phyloP scores from a whole-genome alignment of 2,797 vertebrate genomes.

The Columba guinea region DNA sequence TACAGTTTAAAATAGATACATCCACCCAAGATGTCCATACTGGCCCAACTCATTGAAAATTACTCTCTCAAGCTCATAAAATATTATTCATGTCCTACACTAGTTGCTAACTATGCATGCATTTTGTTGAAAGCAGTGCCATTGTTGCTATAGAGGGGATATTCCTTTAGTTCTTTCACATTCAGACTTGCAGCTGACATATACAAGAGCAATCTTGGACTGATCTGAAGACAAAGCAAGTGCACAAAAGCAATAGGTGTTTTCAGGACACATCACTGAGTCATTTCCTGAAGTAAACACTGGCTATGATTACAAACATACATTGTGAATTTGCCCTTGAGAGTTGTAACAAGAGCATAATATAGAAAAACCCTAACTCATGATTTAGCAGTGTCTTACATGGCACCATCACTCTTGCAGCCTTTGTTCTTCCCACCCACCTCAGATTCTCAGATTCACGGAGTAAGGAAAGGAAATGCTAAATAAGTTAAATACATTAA shows the following conservation, averaged over 20 bases:
- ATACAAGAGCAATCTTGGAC: background rate
- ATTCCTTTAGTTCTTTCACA: background rate
- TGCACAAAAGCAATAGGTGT: background rate
- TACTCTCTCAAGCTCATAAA: background rate
- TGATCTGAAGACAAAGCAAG: background rate
- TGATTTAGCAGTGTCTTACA: background rate
- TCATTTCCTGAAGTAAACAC: background rate
- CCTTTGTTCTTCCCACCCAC: background rate
- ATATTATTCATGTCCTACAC: background rate
- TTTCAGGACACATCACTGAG: background rate
- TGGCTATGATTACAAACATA: background rate
- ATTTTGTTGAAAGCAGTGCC: background rate
- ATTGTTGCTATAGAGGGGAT: background rate
- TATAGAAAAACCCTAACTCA: background rate
- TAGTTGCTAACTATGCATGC: background rate
- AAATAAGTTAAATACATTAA: background rate
- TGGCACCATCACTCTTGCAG: background rate
- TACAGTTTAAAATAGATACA: background rate
- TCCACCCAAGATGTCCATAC: background rate
- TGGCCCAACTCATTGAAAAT: background rate
- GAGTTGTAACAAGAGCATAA: background rate
- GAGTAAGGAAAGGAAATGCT: background rate
- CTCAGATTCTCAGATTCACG: background rate
- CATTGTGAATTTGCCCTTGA: background rate
- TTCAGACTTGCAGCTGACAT: background rate